phyloP scores from a whole-genome alignment of 1,140 invertebrate species.

The Zaprionus camerounensis region DNA sequence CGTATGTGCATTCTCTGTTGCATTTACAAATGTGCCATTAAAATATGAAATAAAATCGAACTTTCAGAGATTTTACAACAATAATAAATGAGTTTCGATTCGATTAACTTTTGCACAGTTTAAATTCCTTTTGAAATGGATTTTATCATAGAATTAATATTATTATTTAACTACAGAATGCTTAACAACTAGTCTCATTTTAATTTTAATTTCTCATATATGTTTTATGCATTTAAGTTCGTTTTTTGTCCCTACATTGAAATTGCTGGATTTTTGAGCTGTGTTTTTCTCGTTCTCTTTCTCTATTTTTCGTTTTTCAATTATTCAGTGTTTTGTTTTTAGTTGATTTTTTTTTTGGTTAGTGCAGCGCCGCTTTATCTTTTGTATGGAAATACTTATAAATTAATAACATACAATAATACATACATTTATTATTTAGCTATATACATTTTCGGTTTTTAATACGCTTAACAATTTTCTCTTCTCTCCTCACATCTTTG shows the following conservation, averaged over 20 bases:
- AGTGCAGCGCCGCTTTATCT: constrained; percentile 42
- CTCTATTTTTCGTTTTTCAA: constrained; percentile 1
- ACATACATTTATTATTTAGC: constrained; percentile 70
- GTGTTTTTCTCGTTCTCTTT: background rate
- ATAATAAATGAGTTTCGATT: constrained; percentile 15
- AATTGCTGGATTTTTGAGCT: constrained; percentile 32
- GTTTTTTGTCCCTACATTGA: constrained; percentile 29
- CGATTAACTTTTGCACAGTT: constrained; percentile 7
- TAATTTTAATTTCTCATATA: constrained; percentile 24
- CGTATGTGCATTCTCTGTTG: constrained; percentile 47
- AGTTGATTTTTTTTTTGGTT: constrained; percentile 26
- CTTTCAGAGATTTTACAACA: constrained; percentile 8
- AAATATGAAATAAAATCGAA: constrained; percentile 28
- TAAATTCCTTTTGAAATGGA: constrained; percentile 24
- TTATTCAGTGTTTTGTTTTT: constrained; percentile 21
- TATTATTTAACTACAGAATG: constrained; percentile 34
- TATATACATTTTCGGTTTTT: constrained; percentile 62
- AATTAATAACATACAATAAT: constrained; percentile 80
- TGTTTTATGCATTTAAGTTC: constrained; percentile 36
- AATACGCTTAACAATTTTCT: constrained; percentile 57
- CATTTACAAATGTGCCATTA: constrained; percentile 38
- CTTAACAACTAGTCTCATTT: constrained; percentile 21
- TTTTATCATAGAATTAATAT: constrained; percentile 5
- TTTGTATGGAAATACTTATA: constrained; percentile 59
- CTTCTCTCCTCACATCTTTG: constrained; percentile 16